Evolutionary conservation across 2,113 vertebrate genomes (phyloP), one percentile per base, ranked within the genome.

Genomic region (Natator depressus): DNA sequence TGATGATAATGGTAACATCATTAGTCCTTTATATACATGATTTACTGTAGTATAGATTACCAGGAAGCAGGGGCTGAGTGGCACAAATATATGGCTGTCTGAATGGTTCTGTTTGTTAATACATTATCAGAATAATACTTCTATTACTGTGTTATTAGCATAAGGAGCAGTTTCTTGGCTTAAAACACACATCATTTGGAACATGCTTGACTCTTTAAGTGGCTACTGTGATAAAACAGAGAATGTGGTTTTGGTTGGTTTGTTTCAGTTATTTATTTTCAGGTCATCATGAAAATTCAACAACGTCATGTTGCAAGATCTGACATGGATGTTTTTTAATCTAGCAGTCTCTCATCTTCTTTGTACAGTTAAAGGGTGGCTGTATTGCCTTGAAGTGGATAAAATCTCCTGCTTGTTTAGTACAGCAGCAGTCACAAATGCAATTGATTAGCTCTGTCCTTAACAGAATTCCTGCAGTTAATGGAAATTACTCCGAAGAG

Each of bases 401-500:
- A 80, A 96, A 96, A 94, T 94, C 94, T 97, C 91, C 85, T 91
- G 94, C 75, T 0, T 82, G 87, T 95, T 97, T 93, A 97, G 94
- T 87, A 96, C 95, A 97, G 93, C 96, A 96, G 94, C 93, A 97
- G 94, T 95, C 95, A 97, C 96, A 97, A 97, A 97, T 96, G 97
- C 95, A 96, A 97, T 97, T 96, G 96, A 97, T 96, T 95, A 95
- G 54, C 81, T 95, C 94, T 96, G 95, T 93, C 88, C 91, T 95
- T 96, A 97, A 97, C 97, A 96, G 97, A 96, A 97, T 97, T 97
- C 96, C 95, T 95, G 97, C 93, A 97, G 97, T 97, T 97, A 97
- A 97, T 97, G 95, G 95, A 97, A 97, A 97, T 97, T 97, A 95
- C 96, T 97, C 84, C 88, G 94, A 96, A 93, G 95, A 95, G 93